Base-by-base conservation (phyloP, 2,797 vertebrate species). In the Siniperca scherzeri region DNA sequence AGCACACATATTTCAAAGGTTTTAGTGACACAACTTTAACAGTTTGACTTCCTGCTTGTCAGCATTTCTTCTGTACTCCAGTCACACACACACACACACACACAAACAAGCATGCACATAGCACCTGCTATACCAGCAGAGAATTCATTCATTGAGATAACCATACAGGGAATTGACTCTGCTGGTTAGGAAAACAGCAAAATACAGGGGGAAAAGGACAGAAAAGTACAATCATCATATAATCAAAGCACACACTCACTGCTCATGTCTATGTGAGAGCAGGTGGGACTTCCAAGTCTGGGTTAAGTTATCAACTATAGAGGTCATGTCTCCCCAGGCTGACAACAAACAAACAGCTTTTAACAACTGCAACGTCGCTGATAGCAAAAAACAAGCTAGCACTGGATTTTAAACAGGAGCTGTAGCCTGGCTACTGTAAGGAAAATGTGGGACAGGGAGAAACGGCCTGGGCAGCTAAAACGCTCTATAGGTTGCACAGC, bases 1-100 rank as follows among this genome's bases (percentile, higher is more conserved):
- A 30, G 19, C 59, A 69, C 73, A 71, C 59, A 53, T 57, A 42
- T 59, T 80, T 70, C 57, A 69, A 78, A 74, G 76, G 59, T 81
- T 87, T 89, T 80, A 68, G 71, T 76, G 57, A 86, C 81, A 64
- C 67, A 90, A 81, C 71, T 48, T 85, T 71, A 87, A 90, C 78
- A 83, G 82, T 76, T 81, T 78, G 68, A 85, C 80, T 83, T 84
- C 60, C 73, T 72, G 74, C 82, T 67, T 70, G 80, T 95, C 94
- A 94, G 90, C 91, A 81, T 82, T 92, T 92, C 73, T 70, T 61
- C 70, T 82, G 77, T 72, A 50, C 74, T 82, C 59, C n/a, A 56
- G 71, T 81, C 57, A 17, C 74, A 74, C 61, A 52, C 33, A 13
- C 48, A 67, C 68, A 59, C 27, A 59, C 30, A 70, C 53, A 72